Base-by-base conservation (phyloP, 2,797 vertebrate species). In the Lepilemur ruficaudatus region DNA sequence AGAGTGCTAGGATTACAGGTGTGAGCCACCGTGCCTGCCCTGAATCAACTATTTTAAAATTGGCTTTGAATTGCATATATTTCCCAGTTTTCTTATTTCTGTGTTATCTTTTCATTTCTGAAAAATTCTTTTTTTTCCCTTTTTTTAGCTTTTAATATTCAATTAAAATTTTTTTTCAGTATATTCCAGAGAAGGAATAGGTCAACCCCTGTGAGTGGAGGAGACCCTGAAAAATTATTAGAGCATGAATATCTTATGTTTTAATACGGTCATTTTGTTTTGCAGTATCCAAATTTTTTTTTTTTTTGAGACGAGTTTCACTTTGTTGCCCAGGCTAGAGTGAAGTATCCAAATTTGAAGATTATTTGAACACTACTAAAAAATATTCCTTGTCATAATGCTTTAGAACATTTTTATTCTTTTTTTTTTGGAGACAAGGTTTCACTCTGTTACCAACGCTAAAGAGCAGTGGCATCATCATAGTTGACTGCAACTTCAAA, bases 41-140 rank as follows among this genome's bases (percentile, higher is more conserved):
- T 91, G 43, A 41, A 94, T 70, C 32, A 76, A 46, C 46, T 85
- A 7, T 80, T 96, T 96, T 67, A 67, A 96, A 95, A 81, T 85
- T 82, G 69, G 12, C 65, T 96, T 94, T 92, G 41, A 93, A 89
- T 50, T 93, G 83, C 5, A 43, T 75, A 2, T 75, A 41, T 91
- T 89, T 82, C 46, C 28, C 18, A 89, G 30, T 95, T 95, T 83
- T 89, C 52, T 75, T 70, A 93, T 76, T 93, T 87, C 52, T 72
- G 11, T 93, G 50, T 82, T 38, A 91, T 50, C 9, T 83, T 89
- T 85, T 85, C 7, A 23, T 95, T 95, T 90, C 46, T 83, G 41
- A 38, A 73, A 84, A 84, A 90, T 91, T 92, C 55, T 89, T 94
- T 55, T 18, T 52, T 52, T 52, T 7, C 11, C 48, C 52, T 22